These are phyloP conservation scores for Patella depressa DNA, from an alignment of 2,888 invertebrate genomes.

Conservation along the genomic window DNA sequence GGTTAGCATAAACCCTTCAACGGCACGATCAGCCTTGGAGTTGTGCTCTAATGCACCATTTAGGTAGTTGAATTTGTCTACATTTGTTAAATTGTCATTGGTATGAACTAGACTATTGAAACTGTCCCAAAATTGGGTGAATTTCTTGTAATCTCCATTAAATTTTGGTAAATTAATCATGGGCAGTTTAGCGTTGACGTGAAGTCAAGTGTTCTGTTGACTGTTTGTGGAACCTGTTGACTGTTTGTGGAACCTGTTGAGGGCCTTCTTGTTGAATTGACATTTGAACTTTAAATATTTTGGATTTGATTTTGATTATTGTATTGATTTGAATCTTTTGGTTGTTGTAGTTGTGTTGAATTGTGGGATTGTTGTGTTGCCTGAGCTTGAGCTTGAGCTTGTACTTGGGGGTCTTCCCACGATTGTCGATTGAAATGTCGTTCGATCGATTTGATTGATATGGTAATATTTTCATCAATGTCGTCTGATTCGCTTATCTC, in stretches of 20 bases:
- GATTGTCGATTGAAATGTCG: neutral
- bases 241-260: neutral
- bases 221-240: neutral
- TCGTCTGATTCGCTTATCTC: no score
- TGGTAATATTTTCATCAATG: no score
- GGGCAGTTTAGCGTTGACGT: neutral
- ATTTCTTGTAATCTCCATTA: neutral
- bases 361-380: neutral
- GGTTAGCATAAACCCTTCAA: neutral
- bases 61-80: neutral
- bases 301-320: neutral
- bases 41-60: neutral
- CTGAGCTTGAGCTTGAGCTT: neutral
- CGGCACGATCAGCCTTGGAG: neutral
- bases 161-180: conserved; percentile 3
- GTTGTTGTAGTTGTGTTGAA: neutral
- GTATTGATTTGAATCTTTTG: neutral
- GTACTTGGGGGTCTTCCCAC: neutral
- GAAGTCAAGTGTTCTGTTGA: neutral
- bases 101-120: neutral
- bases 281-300: neutral
- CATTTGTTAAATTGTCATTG: neutral
- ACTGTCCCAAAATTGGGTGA: neutral
- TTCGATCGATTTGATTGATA: neutral
- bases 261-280: neutral